phyloP scores from a whole-genome alignment of 2,888 invertebrate genomes.

The Imbricaverruca yamaguchii region DNA sequence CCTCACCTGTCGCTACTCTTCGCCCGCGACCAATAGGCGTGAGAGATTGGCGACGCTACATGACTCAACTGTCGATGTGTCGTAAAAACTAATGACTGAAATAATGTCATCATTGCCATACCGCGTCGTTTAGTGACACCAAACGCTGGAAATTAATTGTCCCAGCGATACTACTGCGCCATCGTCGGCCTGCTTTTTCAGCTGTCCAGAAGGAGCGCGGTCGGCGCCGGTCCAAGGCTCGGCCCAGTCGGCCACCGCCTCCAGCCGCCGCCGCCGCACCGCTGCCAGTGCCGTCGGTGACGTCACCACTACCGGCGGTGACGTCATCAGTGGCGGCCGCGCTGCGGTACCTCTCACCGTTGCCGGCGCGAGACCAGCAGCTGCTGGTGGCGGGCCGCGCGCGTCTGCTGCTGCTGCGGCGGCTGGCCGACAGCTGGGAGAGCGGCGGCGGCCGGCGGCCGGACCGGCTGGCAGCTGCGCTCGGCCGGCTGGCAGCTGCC shows the following conservation, averaged over 20 bases:
- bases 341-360: background rate
- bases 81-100: no score
- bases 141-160: no score
- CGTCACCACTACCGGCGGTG: background rate
- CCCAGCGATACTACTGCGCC: no score
- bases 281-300: background rate
- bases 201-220: constrained; percentile 7
- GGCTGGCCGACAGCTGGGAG: background rate
- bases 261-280: background rate
- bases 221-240: background rate
- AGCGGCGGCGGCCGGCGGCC: background rate
- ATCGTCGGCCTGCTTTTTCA: background rate
- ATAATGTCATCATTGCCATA: no score
- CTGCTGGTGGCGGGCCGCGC: constrained; percentile 1
- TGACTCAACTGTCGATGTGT: no score
- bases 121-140: no score
- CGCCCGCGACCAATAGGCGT: no score
- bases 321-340: background rate
- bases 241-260: background rate
- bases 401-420: constrained; percentile 5
- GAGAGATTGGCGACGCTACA: no score
- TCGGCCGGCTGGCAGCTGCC: background rate
- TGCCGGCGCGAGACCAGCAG: background rate
- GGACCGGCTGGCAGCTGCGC: background rate
- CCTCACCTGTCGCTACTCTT: no score